Base-by-base conservation (phyloP, 2,888 invertebrate genomes). In the Auanema sp. region DNA sequence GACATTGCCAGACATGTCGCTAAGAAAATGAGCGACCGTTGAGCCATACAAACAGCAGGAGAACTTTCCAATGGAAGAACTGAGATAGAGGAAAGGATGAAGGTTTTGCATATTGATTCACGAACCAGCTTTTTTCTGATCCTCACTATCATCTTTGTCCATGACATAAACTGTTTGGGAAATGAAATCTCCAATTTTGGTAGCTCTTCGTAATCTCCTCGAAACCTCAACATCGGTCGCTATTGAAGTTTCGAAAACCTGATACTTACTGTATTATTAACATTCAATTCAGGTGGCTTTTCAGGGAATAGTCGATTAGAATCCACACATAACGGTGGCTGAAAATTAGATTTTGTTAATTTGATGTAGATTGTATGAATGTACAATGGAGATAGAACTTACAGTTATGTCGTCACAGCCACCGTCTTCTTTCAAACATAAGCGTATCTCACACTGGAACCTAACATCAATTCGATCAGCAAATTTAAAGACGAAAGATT, bases 401-500 rank as follows among this genome's bases (percentile, higher is more conserved):
- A 77, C 79, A 57, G 83, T 84, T 25, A 83, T 76, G 2, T 79
- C 81, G 23, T 77, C 72, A 62, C 83, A 83, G 6, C 83, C 83
- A 16, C 77, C 78, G 21, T 79, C 79, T 24, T 72, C 80, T 63
- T 84, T 83, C 53, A 83, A 58, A 59, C 83, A 83, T 2, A 83
- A 71, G 5, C 77, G 66, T 47, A 83, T 83, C 64, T 84, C 82
- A 59, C 83, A 83, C 58, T 78, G 77, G 60, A 83, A 83, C 24
- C 82, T 70, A n/a, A 83, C 82, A 6, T 80, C 77, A 1, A 84
- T 75, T 16, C 79, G 63, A 56, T 83, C 83, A 21, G 79, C 83
- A 57, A 83, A 84, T 58, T 84, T 83, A 71, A 83, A 83, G 24
- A 83, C 83, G 61, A 77, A 78, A 3, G 80, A 77, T 62, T 83